These are phyloP conservation scores for Amiota mariae DNA, from an alignment of 2,888 invertebrate genomes.

Conservation along the genomic window DNA sequence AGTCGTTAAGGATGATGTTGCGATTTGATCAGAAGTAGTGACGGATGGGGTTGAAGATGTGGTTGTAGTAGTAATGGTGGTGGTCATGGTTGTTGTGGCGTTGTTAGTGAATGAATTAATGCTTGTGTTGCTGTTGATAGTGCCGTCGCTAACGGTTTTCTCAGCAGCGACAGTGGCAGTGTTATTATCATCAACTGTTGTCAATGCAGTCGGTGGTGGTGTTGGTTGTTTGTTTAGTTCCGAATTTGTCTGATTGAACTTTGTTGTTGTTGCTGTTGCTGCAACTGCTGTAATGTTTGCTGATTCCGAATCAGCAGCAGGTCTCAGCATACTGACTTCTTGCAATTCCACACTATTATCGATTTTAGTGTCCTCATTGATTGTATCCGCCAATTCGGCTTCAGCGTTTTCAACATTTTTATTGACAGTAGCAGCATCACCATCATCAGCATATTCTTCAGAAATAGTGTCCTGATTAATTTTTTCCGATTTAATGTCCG, in stretches of 20 bases:
- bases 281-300: slow-evolving; percentile 46
- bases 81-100: slow-evolving; percentile 60
- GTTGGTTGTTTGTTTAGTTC: slow-evolving; percentile 44
- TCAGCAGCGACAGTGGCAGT: slow-evolving; percentile 53
- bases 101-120: slow-evolving; percentile 67
- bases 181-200: slow-evolving; percentile 36
- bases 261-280: slow-evolving; percentile 43
- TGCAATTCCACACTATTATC: background rate
- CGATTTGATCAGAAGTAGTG: slow-evolving; percentile 47
- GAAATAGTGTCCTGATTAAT: slow-evolving; percentile 7
- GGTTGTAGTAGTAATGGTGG: slow-evolving; percentile 46
- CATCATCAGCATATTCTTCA: slow-evolving; percentile 32
- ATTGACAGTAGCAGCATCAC: slow-evolving; percentile 41
- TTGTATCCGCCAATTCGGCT: slow-evolving; percentile 36
- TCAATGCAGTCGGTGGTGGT: slow-evolving; percentile 16
- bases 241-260: slow-evolving; percentile 35
- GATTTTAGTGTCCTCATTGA: too few species aligned
- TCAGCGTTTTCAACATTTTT: slow-evolving; percentile 43
- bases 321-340: slow-evolving; percentile 48
- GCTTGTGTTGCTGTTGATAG: slow-evolving; percentile 59
- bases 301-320: slow-evolving; percentile 55
- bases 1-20: slow-evolving; percentile 54
- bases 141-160: slow-evolving; percentile 48
- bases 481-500: slow-evolving; percentile 22
- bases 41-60: slow-evolving; percentile 10